These are phyloP conservation scores for Platyrinchus mystaceus DNA, from an alignment of 2,797 vertebrate genomes.

Conservation along the genomic window DNA sequence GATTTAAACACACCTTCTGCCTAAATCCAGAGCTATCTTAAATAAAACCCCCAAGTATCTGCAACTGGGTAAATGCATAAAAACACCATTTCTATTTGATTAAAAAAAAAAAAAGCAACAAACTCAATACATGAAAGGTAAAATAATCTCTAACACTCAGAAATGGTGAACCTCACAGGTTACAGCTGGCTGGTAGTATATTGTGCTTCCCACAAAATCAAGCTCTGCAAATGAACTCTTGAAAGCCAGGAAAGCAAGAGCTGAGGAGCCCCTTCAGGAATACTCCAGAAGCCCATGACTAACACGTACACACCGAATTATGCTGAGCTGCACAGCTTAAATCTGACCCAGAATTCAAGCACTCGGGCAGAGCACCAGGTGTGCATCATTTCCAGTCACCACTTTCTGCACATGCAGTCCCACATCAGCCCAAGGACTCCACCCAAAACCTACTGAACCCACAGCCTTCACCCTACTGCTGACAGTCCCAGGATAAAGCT, in stretches of 20 bases:
- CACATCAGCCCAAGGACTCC: background rate
- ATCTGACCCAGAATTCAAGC: background rate
- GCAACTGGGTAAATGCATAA: background rate
- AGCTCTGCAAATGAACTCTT: background rate
- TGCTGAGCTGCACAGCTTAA: background rate
- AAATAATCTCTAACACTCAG: background rate
- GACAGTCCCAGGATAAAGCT: background rate
- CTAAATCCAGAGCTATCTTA: background rate
- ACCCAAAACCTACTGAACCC: background rate
- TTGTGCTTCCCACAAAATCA: background rate
- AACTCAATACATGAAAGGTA: background rate
- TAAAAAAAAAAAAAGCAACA: background rate
- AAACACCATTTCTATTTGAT: background rate
- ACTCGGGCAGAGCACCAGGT: background rate
- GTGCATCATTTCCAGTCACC: background rate
- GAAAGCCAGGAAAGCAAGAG: background rate
- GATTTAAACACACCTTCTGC: background rate
- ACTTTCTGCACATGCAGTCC: accelerated
- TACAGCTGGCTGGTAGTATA: background rate
- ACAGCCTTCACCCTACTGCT: background rate
- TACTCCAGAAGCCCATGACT: background rate
- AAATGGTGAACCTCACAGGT: background rate
- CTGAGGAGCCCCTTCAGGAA: background rate
- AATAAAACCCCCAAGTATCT: background rate
- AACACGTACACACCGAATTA: background rate